Evolutionary conservation across 2,888 invertebrate species (phyloP), one percentile per base, ranked within the genome.

Genomic region (Hemistola chrysoprasaria): DNA sequence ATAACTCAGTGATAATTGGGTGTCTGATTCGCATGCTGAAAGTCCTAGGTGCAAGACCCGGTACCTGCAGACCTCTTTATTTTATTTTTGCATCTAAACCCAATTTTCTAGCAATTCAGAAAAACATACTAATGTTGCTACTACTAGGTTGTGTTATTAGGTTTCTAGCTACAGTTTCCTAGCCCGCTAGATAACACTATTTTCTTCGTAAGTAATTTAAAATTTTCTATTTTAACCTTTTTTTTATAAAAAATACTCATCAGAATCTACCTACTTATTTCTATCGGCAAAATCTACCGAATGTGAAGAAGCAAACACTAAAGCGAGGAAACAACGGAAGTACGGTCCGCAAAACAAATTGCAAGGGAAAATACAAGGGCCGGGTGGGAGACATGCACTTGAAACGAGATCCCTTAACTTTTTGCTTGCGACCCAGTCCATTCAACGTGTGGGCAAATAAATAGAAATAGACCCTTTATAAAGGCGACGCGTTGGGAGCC

Each of bases 1-100:
- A 4, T 16, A 16, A 16, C 16, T 16, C 16, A 16, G 16, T 16
- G 16, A 4, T 16, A 16, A n/a, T n/a, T n/a, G 85, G 90, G 91
- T 90, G 91, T 90, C 90, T 90, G 91, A 91, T 91, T 91, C 90
- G 91, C 91, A 91, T 91, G 91, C 90, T 90, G 90, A 90, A 91
- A 90, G 91, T 90, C 91, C 90, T 90, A 91, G 90, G 91, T 91
- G 91, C 91, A 90, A 91, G 90, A 90, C 90, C 90, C 90, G 89
- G 90, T 89, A 89, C 83, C 90, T 91, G 91, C 91, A 90, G n/a
- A n/a, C n/a, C n/a, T n/a, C n/a, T n/a, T n/a, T n/a, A n/a, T n/a
- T n/a, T n/a, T n/a, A n/a, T n/a, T n/a, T n/a, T n/a, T n/a, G n/a
- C n/a, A n/a, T n/a, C n/a, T n/a, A n/a, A n/a, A n/a, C n/a, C n/a